phyloP scores from a whole-genome alignment of 1,140 invertebrate genomes.

The Mesaphorura yosii region DNA sequence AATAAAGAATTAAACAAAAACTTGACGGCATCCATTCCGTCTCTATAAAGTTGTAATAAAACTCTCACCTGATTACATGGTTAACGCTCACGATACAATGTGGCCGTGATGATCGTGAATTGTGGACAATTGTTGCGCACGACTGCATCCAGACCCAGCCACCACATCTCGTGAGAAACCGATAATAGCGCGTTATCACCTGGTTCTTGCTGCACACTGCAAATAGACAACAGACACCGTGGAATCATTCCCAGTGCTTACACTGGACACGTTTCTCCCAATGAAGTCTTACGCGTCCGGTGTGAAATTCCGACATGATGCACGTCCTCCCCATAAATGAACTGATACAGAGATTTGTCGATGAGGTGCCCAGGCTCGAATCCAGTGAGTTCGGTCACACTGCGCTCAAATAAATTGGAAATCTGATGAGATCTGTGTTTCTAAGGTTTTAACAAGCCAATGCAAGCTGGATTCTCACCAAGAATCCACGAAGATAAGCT shows the following conservation, averaged over 20 bases:
- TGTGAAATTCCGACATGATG: conserved; percentile 74
- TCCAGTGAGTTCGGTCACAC: conserved; percentile 81
- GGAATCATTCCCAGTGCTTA: conserved; percentile 9
- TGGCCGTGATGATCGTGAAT: conserved; percentile 81
- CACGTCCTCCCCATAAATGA: conserved; percentile 82
- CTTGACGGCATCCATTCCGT: too few species aligned
- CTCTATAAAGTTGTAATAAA: neutral
- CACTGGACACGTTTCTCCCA: neutral
- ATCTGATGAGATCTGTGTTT: neutral
- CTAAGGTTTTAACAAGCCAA: too few species aligned
- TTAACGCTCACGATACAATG: conserved; percentile 96
- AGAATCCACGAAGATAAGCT: conserved; percentile 88
- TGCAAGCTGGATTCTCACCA: too few species aligned
- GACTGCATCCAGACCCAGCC: conserved; percentile 95
- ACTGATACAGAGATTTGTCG: conserved; percentile 92
- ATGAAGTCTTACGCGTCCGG: conserved; percentile 38
- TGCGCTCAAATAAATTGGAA: too few species aligned
- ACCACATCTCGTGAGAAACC: conserved; percentile 86
- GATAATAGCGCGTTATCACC: conserved; percentile 92
- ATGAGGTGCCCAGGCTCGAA: conserved; percentile 95
- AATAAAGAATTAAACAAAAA: too few species aligned
- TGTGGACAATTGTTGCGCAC: conserved; percentile 93
- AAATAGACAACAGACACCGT: conserved; percentile 32
- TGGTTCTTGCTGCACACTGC: conserved; percentile 87
- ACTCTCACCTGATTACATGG: conserved; percentile 72